These are phyloP conservation scores for Otolemur garnettii DNA, from an alignment of 2,113 vertebrate species.

Conservation along the genomic window DNA sequence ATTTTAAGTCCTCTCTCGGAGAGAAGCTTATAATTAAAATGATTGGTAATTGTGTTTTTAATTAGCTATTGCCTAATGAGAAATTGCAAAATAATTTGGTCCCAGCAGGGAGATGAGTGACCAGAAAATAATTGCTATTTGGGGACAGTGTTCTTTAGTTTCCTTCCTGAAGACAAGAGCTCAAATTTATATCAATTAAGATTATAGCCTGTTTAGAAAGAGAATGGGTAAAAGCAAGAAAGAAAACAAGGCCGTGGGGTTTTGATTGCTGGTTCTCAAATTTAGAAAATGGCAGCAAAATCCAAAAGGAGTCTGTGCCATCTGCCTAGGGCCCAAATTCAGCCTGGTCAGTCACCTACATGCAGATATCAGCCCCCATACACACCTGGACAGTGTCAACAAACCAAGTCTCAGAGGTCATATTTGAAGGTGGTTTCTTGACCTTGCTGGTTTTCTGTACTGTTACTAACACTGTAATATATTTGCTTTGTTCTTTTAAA, in stretches of 20 bases:
- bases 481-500: neutral
- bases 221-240: neutral
- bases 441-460: neutral
- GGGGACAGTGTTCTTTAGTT: neutral
- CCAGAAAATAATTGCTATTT: neutral
- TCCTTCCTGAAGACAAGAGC: neutral
- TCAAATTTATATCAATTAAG: neutral
- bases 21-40: constrained; percentile 55
- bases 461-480: neutral
- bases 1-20: constrained; percentile 46
- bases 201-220: neutral
- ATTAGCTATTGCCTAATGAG: constrained; percentile 59
- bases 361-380: neutral
- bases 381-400: accelerated
- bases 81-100: neutral
- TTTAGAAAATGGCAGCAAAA: neutral
- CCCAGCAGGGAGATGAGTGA: neutral
- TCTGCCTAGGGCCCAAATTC: neutral
- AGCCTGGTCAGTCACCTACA: neutral
- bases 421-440: accelerated
- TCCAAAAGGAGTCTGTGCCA: neutral
- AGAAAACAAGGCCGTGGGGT: neutral
- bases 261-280: neutral
- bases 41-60: constrained; percentile 71
- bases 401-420: accelerated